Evolutionary conservation across 2,113 vertebrate genomes (phyloP).

Genomic region (Hypanus sabinus): DNA sequence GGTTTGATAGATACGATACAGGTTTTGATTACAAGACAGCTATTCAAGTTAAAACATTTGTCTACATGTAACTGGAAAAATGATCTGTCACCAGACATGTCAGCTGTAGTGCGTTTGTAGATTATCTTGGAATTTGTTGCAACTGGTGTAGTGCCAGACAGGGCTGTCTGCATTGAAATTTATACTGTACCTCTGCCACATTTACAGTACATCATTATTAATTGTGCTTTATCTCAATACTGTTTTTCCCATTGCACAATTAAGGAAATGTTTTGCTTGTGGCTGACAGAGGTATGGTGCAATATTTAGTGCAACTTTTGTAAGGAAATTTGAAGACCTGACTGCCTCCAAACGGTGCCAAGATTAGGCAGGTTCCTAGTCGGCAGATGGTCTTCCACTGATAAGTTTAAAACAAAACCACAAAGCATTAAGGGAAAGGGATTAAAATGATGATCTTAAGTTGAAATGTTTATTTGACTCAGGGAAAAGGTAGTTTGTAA

Average conservation of each 20-base stretch:
- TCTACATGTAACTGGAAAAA: constrained; percentile 1
- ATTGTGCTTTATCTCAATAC: neutral
- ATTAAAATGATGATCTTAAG: neutral
- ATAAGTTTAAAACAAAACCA: neutral
- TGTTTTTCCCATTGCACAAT: neutral
- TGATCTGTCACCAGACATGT: neutral
- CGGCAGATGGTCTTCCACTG: neutral
- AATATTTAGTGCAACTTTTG: neutral
- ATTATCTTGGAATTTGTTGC: neutral
- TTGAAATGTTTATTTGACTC: neutral
- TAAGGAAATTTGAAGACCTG: constrained; percentile 1
- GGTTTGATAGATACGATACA: neutral
- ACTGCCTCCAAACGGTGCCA: neutral
- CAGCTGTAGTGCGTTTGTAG: neutral
- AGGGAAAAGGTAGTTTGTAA: neutral
- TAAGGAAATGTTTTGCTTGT: neutral
- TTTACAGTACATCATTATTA: neutral
- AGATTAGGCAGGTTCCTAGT: neutral
- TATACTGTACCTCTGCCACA: neutral
- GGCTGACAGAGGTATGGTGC: neutral
- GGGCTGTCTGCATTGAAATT: neutral
- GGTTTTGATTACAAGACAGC: neutral
- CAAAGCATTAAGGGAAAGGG: neutral
- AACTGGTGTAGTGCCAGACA: neutral
- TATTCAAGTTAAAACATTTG: neutral